phyloP scores from a whole-genome alignment of 2,113 vertebrate genomes.

The Scytalopus superciliaris region DNA sequence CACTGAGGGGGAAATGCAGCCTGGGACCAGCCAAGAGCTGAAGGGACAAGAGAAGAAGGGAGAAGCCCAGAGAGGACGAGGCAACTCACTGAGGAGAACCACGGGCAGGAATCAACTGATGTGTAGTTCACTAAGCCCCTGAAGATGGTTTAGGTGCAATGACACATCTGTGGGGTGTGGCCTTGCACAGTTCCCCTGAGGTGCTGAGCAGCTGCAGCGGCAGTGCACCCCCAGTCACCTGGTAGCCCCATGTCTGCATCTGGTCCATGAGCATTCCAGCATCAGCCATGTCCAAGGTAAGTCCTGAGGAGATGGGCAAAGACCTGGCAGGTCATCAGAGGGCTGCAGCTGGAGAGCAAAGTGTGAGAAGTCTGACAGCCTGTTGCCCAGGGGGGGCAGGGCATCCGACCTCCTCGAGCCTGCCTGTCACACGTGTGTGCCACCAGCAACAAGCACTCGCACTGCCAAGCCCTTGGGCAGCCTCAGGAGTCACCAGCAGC shows the following conservation, averaged over 20 bases:
- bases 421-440: fast-evolving
- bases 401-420: fast-evolving
- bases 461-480: fast-evolving
- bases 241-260: not conserved
- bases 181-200: fast-evolving
- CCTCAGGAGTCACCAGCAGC: not conserved
- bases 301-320: not conserved
- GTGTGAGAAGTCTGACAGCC: not conserved
- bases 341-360: not conserved
- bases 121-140: not conserved
- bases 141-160: not conserved
- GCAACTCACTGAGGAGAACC: not conserved
- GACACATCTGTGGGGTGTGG: not conserved
- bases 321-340: not conserved
- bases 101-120: not conserved
- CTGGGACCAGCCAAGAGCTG: not conserved
- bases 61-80: not conserved
- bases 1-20: not conserved
- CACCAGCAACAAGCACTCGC: not conserved
- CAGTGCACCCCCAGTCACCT: not conserved
- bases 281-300: not conserved
- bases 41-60: not conserved
- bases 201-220: not conserved
- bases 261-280: not conserved
- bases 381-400: fast-evolving